Base-by-base conservation (phyloP, 2,113 vertebrate genomes). In the Lagopus muta region DNA sequence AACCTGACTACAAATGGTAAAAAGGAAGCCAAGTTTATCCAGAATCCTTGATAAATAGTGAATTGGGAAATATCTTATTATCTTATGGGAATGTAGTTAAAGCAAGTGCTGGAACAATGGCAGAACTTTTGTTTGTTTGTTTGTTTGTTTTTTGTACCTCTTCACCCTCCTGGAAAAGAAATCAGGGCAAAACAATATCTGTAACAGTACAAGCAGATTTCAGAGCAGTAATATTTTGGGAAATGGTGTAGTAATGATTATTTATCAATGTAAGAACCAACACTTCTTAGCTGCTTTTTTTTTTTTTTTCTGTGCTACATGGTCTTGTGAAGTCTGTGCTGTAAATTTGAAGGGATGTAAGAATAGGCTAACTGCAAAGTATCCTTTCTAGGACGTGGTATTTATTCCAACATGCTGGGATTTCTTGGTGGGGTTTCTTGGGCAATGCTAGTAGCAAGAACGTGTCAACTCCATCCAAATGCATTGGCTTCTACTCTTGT, bases 371-470 rank as follows among this genome's bases (percentile, higher is more conserved):
- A 92, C 25, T 42, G 20, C 9, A 3, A 16, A 32, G 14, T 64
- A 17, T 96, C 87, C 34, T 0, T 93, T 93, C 43, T 85, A 99
- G 99, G 98, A 22, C 99, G 99, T 84, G 99, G 99, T 55, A 99
- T 99, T 97, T 99, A 99, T 96, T 99, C 99, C 88, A 99, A 99
- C 94, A 98, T 99, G 96, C 87, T 99, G 96, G 99, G 99, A 64
- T 99, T 99, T 93, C 98, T 99, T 85, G 99, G 99, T 92, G 99
- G 99, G 54, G 99, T 99, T 89, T 99, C 99, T 22, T 99, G 99
- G 99, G 99, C 99, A 36, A 99, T 99, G 98, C 96, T 99, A 34
- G 99, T 99, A 94, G 99, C 99, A 89, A 98, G 99, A 96, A 99
- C 98, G 57, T 99, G 99, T 95, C 99, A 99, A 54, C 98, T 99